Conservation (phyloP, 2,113 vertebrate species). For the Bos javanicus region DNA sequence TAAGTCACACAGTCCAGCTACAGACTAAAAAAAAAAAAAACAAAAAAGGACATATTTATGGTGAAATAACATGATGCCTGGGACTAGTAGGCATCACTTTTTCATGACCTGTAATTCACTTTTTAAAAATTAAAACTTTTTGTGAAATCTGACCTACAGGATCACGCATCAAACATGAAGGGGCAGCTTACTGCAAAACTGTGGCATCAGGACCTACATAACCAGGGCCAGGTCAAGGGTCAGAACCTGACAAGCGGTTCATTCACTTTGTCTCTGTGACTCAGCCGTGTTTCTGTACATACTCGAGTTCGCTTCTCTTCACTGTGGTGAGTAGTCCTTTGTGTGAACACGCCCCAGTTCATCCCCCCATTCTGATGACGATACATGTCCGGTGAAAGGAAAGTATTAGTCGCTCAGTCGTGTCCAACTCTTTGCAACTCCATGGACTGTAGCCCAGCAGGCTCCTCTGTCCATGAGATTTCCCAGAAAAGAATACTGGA, state of each 20-base stretch:
- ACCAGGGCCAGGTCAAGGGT: not conserved
- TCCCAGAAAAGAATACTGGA: not conserved
- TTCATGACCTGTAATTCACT: not conserved
- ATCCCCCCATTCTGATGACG: not conserved
- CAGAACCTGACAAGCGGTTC: not conserved
- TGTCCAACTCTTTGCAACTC: not conserved
- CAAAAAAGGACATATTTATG: not conserved
- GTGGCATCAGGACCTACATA: accelerated
- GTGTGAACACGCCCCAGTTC: not conserved
- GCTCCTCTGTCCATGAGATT: not conserved
- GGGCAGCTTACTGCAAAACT: not conserved
- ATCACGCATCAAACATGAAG: accelerated
- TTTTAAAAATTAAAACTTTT: not conserved
- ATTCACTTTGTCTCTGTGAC: not conserved
- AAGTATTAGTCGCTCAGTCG: not conserved
- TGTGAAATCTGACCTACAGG: not conserved
- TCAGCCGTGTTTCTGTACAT: accelerated
- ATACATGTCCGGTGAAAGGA: not conserved
- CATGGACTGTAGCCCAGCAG: not conserved
- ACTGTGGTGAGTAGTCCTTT: not conserved
- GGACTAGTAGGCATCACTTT: not conserved
- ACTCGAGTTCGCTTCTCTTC: not conserved
- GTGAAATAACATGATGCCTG: not conserved
- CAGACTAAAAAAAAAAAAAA: not conserved
- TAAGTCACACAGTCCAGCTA: not conserved